Percentiles rank a stretch among this genome's conserved stretches.
phyloP scores from a whole-genome alignment of 2,113 vertebrate genomes.

The Sitta europaea region DNA sequence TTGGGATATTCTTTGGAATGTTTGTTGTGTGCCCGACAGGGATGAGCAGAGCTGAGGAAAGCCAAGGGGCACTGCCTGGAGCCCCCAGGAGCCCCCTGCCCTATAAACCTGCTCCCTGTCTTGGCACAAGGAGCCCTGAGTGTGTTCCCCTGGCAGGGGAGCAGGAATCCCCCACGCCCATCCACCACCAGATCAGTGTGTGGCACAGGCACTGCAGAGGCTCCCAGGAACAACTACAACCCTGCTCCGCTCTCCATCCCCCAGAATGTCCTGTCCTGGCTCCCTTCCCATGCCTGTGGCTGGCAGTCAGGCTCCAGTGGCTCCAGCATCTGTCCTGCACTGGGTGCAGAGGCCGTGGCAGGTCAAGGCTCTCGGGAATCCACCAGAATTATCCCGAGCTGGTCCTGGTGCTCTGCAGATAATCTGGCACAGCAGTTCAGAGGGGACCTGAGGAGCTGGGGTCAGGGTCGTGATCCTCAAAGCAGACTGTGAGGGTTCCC shows the following conservation, averaged over 20 bases:
- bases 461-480: neutral
- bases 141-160: neutral
- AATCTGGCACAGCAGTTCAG: neutral
- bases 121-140: no score
- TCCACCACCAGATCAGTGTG: fast-evolving
- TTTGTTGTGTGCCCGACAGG: fast-evolving
- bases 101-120: neutral
- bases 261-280: neutral
- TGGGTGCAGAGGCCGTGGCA: neutral
- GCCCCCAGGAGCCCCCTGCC: fast-evolving
- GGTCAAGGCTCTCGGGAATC: neutral
- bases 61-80: neutral
- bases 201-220: neutral
- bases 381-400: neutral
- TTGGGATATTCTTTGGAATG: neutral
- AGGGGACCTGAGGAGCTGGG: neutral
- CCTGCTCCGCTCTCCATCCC: neutral
- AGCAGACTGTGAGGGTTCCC: neutral
- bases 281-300: neutral
- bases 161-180: neutral
- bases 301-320: neutral
- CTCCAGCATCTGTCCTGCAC: neutral
- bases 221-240: neutral
- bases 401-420: neutral
- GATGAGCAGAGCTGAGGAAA: neutral